Conservation (phyloP, 2,113 vertebrate species). For the Recurvirostra avosetta region DNA sequence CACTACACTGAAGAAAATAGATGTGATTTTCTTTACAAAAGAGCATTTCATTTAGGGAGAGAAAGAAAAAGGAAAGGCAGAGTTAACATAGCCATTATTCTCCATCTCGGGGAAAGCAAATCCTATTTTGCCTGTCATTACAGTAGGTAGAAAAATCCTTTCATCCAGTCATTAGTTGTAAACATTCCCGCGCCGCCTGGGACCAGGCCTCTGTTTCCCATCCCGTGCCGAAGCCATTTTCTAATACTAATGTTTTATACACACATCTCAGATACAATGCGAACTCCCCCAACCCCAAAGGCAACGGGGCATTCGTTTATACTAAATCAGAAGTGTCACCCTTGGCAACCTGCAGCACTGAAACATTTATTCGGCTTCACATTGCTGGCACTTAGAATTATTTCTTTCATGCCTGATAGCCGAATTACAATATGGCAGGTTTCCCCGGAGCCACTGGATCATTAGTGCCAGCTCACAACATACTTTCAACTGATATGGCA, state of each 20-base stretch:
- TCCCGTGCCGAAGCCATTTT: conserved; percentile 79
- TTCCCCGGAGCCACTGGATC: conserved; percentile 95
- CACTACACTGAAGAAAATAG: conserved; percentile 68
- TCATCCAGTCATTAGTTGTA: conserved; percentile 83
- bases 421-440: conserved; percentile 99
- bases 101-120: conserved; percentile 77
- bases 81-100: conserved; percentile 81
- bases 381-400: conserved; percentile 99
- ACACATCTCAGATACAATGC: conserved; percentile 81
- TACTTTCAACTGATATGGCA: conserved; percentile 99
- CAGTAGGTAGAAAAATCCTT: conserved; percentile 80
- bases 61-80: conserved; percentile 62
- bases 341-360: conserved; percentile 94
- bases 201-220: conserved; percentile 78
- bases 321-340: conserved; percentile 99
- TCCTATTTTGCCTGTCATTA: conserved; percentile 81
- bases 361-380: conserved; percentile 99
- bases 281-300: conserved; percentile 86
- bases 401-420: conserved; percentile 99
- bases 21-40: conserved; percentile 82
- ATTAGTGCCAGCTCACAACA: conserved; percentile 99
- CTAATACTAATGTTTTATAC: conserved; percentile 86
- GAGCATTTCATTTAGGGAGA: conserved; percentile 79
- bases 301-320: conserved; percentile 96
- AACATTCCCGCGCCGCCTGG: conserved; percentile 78